phyloP scores from a whole-genome alignment of 1,140 invertebrate genomes.

The Bathynomus jamesi region DNA sequence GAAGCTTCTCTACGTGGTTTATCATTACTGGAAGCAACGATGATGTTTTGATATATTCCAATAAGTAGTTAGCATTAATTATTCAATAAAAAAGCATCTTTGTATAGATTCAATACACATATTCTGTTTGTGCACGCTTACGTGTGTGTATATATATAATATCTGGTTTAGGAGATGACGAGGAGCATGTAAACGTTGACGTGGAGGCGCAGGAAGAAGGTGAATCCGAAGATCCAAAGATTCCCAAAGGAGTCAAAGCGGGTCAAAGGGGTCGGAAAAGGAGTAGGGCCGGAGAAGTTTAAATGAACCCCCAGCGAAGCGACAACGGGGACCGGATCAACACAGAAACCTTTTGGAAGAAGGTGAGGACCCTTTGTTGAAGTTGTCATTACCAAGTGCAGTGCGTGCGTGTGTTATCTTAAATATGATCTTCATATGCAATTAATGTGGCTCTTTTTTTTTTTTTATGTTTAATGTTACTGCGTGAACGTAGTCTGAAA shows the following conservation, averaged over 20 bases:
- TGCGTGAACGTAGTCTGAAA: no score
- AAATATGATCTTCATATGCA: neutral
- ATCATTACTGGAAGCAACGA: no score
- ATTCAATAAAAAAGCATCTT: no score
- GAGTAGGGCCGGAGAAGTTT: conserved; percentile 16
- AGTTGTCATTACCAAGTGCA: no score
- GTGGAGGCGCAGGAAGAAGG: conserved; percentile 10
- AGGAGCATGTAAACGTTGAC: conserved; percentile 31
- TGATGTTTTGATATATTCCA: no score
- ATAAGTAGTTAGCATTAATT: no score
- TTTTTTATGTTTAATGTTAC: neutral
- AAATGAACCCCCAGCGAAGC: conserved; percentile 11
- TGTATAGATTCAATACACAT: no score
- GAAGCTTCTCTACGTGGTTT: no score
- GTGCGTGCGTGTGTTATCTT: neutral
- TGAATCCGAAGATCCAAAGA: neutral
- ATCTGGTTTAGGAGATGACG: conserved; percentile 20
- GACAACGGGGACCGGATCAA: conserved; percentile 1
- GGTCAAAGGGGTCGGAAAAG: neutral
- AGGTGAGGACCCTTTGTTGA: no score
- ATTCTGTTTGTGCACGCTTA: conserved; percentile 18
- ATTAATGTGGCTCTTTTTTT: neutral
- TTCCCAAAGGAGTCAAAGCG: neutral
- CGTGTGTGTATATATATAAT: conserved; percentile 12
- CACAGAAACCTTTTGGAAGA: conserved; percentile 22